Evolutionary conservation across 1,140 invertebrate species (phyloP).

Genomic region (Contarinia nasturtii): DNA sequence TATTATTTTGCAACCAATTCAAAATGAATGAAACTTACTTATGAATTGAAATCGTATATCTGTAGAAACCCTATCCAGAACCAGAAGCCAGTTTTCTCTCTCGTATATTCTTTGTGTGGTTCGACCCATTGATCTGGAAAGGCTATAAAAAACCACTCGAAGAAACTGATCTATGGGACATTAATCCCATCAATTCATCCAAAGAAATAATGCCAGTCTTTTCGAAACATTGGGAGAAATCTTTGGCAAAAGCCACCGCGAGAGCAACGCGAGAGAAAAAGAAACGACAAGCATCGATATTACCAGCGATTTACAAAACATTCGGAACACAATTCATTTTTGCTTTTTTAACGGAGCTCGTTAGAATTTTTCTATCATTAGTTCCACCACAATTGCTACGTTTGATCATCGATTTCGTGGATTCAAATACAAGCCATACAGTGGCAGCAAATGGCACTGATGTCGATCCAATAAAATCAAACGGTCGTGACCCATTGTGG

Average conservation of each 20-base stretch:
- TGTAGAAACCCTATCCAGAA: constrained; percentile 75
- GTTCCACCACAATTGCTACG: constrained; percentile 53
- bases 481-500: constrained; percentile 30
- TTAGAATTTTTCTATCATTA: constrained; percentile 52
- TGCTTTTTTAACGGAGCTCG: constrained; percentile 67
- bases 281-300: too few relatives aligned
- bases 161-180: constrained; percentile 69
- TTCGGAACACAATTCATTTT: constrained; percentile 17
- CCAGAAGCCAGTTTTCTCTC: constrained; percentile 72
- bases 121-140: constrained; percentile 60
- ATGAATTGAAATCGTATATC: too few relatives aligned
- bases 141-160: constrained; percentile 71
- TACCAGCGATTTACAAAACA: too few relatives aligned
- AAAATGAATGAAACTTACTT: constrained; percentile 19
- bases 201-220: constrained; percentile 61
- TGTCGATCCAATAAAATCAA: too few relatives aligned
- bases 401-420: constrained; percentile 34
- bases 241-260: constrained; percentile 27
- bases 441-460: constrained; percentile 14
- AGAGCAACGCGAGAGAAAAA: constrained; percentile 37
- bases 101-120: constrained; percentile 79
- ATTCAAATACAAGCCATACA: constrained; percentile 31
- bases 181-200: constrained; percentile 69
- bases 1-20: too few relatives aligned
- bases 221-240: constrained; percentile 55